phyloP scores from a whole-genome alignment of 2,888 invertebrate genomes.

The Acanthoscelides obtectus region DNA sequence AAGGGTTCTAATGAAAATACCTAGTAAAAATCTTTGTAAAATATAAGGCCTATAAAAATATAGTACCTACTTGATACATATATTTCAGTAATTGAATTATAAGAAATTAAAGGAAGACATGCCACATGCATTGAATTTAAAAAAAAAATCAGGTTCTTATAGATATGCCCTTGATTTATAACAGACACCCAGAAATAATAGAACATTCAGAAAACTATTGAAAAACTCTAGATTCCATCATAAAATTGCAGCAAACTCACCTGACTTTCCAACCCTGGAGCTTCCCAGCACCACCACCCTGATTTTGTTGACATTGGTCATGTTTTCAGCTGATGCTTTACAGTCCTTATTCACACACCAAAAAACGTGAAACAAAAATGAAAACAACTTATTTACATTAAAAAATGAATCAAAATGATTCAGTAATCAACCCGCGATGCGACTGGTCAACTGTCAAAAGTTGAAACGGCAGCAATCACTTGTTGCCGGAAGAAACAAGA shows the following conservation, averaged over 20 bases:
- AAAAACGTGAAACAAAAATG: neutral
- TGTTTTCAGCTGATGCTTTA: conserved; percentile 32
- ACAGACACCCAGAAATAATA: no score
- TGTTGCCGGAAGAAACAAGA: neutral
- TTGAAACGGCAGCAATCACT: neutral
- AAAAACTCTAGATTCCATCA: no score
- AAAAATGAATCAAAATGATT: neutral
- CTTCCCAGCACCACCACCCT: conserved; percentile 76
- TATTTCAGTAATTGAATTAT: no score
- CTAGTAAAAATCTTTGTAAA: no score
- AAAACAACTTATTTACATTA: neutral
- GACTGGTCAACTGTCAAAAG: neutral
- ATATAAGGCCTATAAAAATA: no score
- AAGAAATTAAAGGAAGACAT: no score
- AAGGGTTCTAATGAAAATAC: no score
- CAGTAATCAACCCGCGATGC: neutral
- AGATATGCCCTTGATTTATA: no score
- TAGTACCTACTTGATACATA: no score
- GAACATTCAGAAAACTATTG: no score
- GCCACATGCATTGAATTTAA: no score
- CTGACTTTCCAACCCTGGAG: conserved; percentile 73
- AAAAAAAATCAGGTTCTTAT: no score
- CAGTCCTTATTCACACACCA: neutral
- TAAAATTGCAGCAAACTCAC: conserved; percentile 42
- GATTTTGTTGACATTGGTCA: conserved; percentile 77